A percentile compares a stretch with the other conserved stretches of the same genome.
Conservation (phyloP, 2,888 invertebrate species). For the Drosophila affinis region DNA sequence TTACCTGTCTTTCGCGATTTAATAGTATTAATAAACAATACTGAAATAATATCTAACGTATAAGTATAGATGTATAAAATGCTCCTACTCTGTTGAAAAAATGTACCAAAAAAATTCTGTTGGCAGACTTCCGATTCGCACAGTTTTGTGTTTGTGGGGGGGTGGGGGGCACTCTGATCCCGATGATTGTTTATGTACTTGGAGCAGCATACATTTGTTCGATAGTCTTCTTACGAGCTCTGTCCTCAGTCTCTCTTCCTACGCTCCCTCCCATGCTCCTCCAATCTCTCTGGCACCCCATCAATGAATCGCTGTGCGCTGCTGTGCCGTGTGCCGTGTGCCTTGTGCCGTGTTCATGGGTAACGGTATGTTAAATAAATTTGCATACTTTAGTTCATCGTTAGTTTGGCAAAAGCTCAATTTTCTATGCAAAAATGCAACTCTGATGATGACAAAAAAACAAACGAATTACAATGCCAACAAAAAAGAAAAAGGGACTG, state of each 20-base stretch:
- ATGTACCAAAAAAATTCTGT: slow-evolving; percentile 4
- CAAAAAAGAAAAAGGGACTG: slow-evolving; percentile 10
- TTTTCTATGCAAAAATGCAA: slow-evolving; percentile 73
- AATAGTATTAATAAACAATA: no score
- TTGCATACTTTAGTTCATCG: slow-evolving; percentile 74
- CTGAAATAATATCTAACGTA: no score
- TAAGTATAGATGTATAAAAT: no score
- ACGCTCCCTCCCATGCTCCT: not conserved
- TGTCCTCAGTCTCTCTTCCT: not conserved
- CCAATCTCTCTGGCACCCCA: not conserved
- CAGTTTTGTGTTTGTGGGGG: not conserved
- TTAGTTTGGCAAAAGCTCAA: slow-evolving; percentile 81
- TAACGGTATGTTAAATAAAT: slow-evolving; percentile 74
- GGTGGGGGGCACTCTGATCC: slow-evolving; percentile 6
- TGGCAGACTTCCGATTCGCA: not conserved
- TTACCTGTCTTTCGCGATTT: no score
- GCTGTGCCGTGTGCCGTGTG: not conserved
- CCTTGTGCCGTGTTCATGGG: slow-evolving; percentile 9
- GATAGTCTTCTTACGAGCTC: slow-evolving; percentile 2
- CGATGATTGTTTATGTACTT: slow-evolving; percentile 34
- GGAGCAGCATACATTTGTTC: slow-evolving; percentile 29
- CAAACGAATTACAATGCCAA: slow-evolving; percentile 67
- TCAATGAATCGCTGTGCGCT: slow-evolving; percentile 17
- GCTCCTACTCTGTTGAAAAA: no score
- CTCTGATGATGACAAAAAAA: slow-evolving; percentile 69